phyloP scores from a whole-genome alignment of 1,140 invertebrate species.

The Zelostemma sp. region DNA sequence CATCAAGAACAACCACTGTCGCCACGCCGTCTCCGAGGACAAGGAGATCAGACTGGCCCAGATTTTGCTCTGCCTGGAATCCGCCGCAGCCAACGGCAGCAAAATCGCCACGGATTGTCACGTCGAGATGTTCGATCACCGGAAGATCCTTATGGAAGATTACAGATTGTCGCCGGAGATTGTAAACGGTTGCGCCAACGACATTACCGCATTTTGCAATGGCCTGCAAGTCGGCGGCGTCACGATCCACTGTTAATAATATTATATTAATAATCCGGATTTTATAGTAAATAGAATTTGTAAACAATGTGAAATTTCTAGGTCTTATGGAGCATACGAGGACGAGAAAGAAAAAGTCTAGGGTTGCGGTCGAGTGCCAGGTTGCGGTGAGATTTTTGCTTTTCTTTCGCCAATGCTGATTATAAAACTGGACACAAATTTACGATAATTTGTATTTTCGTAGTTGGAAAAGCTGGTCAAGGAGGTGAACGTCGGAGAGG shows the following conservation, averaged over 20 bases:
- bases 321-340: conserved; percentile 93
- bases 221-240: conserved; percentile 83
- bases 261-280: too few species aligned
- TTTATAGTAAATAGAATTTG: too few species aligned
- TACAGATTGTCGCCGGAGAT: conserved; percentile 93
- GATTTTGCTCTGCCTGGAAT: conserved; percentile 94
- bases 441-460: too few species aligned
- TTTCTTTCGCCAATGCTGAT: neutral
- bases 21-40: conserved; percentile 82
- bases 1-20: conserved; percentile 85
- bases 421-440: too few species aligned
- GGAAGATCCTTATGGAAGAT: conserved; percentile 92
- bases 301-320: too few species aligned
- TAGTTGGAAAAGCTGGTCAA: conserved; percentile 83
- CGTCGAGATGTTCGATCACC: conserved; percentile 90
- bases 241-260: conserved; percentile 97
- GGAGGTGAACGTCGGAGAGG: conserved; percentile 86
- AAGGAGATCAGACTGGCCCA: conserved; percentile 89
- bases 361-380: conserved; percentile 78
- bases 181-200: conserved; percentile 87
- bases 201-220: conserved; percentile 83
- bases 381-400: conserved; percentile 71
- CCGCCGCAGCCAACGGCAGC: conserved; percentile 82
- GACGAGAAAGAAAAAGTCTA: conserved; percentile 72
- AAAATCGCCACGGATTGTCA: conserved; percentile 83